Evolutionary conservation across 2,797 vertebrate species (phyloP), one percentile per base, ranked within the genome.

Genomic region (Sebastes minor): DNA sequence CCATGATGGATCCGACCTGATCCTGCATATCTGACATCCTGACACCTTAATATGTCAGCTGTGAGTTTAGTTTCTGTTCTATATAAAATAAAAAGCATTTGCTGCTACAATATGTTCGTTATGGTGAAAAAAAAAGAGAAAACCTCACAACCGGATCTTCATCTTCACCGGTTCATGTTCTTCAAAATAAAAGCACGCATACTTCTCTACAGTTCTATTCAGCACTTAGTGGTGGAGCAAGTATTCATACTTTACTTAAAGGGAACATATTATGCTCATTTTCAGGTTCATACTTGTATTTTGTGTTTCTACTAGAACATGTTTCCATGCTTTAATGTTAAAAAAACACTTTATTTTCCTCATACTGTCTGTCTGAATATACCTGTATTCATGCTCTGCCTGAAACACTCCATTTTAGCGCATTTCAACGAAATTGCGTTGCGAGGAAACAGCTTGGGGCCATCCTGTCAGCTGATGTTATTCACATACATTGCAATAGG

Each of bases 1-100:
- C 91, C 86, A 96, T 69, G 66, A 96, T 80, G 86, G 93, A 80
- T 61, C 74, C 76, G 0, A 95, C 76, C 55, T 79, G 90, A 56
- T 52, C 68, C 82, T 94, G 91, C n/a, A 95, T 7, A 4, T 87
- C 84, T 1, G 88, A 88, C 94, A 95, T 95, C 2, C 11, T 74
- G 75, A 12, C 20, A 4, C 0, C 2, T 28, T 1, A 9, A 1
- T 11, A 0, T 22, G 11, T 20, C 16, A 2, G n/a, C 52, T 62
- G 0, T 1, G 8, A 3, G 2, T 20, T 1, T 2, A 55, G 23
- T 2, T 2, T 23, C 12, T 3, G 16, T 12, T 9, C 11, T 30
- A 1, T 13, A 25, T 20, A 3, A 22, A 25, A 52, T 4, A 18
- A 49, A 2, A 0, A 8, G 8, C 22, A 23, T 16, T 16, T 5